phyloP scores from a whole-genome alignment of 2,888 invertebrate genomes.

The Andrena hattorfiana region DNA sequence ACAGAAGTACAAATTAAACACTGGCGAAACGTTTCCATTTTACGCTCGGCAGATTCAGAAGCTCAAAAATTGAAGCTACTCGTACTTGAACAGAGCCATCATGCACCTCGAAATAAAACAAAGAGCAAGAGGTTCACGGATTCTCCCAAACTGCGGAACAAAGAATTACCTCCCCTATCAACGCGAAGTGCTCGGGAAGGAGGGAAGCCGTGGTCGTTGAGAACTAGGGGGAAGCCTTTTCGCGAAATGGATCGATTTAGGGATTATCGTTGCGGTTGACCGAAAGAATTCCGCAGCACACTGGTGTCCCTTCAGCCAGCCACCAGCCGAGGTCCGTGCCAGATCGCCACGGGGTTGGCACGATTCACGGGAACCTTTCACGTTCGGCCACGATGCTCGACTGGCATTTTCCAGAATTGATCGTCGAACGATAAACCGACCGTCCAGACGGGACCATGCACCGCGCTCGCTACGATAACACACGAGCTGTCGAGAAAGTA shows the following conservation, averaged over 20 bases:
- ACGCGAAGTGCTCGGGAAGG: neutral
- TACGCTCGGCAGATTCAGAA: neutral
- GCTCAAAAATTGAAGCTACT: neutral
- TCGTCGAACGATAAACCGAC: constrained; percentile 41
- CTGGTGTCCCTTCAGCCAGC: constrained; percentile 26
- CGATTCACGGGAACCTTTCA: constrained; percentile 59
- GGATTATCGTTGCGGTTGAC: constrained; percentile 66
- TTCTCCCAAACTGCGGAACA: neutral
- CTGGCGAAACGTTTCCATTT: neutral
- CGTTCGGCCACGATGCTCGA: constrained; percentile 57
- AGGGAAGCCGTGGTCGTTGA: constrained; percentile 28
- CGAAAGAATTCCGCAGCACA: constrained; percentile 63
- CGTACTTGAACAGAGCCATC: neutral
- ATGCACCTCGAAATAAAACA: neutral
- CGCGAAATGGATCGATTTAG: constrained; percentile 59
- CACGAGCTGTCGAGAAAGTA: neutral
- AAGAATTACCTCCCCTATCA: neutral
- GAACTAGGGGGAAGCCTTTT: constrained; percentile 44
- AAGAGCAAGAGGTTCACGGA: neutral
- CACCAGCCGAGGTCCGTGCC: constrained; percentile 42
- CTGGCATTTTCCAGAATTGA: constrained; percentile 60
- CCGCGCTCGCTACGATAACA: constrained; percentile 17
- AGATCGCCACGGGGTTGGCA: constrained; percentile 46
- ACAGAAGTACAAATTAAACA: too few relatives aligned
- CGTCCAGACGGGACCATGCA: constrained; percentile 16